phyloP scores from a whole-genome alignment of 2,797 vertebrate species.

The Chloroceryle amazona region DNA sequence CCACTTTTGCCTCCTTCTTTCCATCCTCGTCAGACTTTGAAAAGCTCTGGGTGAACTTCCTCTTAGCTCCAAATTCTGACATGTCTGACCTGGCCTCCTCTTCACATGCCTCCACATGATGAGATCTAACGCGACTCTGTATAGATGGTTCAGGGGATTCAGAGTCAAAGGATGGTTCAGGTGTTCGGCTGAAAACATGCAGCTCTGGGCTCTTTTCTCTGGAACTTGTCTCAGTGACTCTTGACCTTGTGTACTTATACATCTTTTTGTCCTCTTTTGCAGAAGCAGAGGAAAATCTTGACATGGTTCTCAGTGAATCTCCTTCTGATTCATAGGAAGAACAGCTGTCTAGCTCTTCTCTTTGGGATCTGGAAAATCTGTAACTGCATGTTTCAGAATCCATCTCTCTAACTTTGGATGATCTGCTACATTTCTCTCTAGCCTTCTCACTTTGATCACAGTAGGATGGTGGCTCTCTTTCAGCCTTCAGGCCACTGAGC shows the following conservation, averaged over 20 bases:
- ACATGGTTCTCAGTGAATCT: slow-evolving; percentile 74
- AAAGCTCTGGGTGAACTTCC: slow-evolving; percentile 84
- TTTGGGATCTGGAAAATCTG: slow-evolving; percentile 83
- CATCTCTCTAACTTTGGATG: slow-evolving; percentile 78
- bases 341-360: slow-evolving; percentile 73
- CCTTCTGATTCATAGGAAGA: slow-evolving; percentile 70
- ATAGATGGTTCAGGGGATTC: slow-evolving; percentile 62
- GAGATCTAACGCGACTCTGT: slow-evolving; percentile 55
- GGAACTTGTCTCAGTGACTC: slow-evolving; percentile 69
- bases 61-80: slow-evolving; percentile 82
- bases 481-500: slow-evolving; percentile 88
- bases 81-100: slow-evolving; percentile 75
- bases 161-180: slow-evolving; percentile 60
- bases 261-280: slow-evolving; percentile 69
- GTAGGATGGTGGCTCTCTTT: slow-evolving; percentile 77
- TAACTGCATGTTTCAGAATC: slow-evolving; percentile 84
- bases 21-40: slow-evolving; percentile 79
- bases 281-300: slow-evolving; percentile 80
- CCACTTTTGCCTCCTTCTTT: slow-evolving; percentile 76
- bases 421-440: slow-evolving; percentile 73
- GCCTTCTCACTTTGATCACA: slow-evolving; percentile 63
- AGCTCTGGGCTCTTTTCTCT: slow-evolving; percentile 79
- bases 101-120: slow-evolving; percentile 71
- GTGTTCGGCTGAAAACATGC: slow-evolving; percentile 62
- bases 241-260: slow-evolving; percentile 76